Percentiles rank a stretch among this genome's conserved stretches.
phyloP scores from a whole-genome alignment of 1,140 invertebrate genomes.

The Battus philenor region DNA sequence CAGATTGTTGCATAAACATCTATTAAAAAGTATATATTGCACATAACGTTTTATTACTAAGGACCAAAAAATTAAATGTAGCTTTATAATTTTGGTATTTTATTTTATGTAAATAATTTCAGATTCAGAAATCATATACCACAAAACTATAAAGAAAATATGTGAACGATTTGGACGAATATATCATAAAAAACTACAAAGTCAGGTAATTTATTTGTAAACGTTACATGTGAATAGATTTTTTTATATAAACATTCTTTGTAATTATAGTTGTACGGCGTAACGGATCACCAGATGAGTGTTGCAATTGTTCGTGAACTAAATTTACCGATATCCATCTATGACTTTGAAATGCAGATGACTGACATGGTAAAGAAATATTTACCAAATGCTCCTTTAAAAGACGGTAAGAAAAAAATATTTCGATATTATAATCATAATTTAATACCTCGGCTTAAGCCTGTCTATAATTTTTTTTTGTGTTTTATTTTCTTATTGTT shows the following conservation, averaged over 20 bases:
- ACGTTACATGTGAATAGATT: not conserved
- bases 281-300: conserved; percentile 80
- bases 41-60: too few relatives aligned
- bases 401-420: too few relatives aligned
- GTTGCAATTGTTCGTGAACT: conserved; percentile 81
- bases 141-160: conserved; percentile 76
- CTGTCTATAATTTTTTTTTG: too few relatives aligned
- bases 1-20: too few relatives aligned
- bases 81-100: too few relatives aligned
- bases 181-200: conserved; percentile 83
- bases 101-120: too few relatives aligned
- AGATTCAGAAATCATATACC: conserved; percentile 80
- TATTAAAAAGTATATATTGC: too few relatives aligned
- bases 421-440: too few relatives aligned
- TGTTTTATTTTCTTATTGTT: too few relatives aligned
- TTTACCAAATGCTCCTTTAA: conserved; percentile 66
- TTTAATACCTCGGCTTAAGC: too few relatives aligned
- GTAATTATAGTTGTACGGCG: conserved; percentile 73
- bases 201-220: conserved; percentile 35
- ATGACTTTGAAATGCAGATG: conserved; percentile 79
- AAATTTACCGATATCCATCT: conserved; percentile 80
- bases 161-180: conserved; percentile 80
- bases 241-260: conserved; percentile 1
- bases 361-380: conserved; percentile 56
- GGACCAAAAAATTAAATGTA: too few relatives aligned